phyloP scores from a whole-genome alignment of 2,888 invertebrate species.

The Tuta absoluta region DNA sequence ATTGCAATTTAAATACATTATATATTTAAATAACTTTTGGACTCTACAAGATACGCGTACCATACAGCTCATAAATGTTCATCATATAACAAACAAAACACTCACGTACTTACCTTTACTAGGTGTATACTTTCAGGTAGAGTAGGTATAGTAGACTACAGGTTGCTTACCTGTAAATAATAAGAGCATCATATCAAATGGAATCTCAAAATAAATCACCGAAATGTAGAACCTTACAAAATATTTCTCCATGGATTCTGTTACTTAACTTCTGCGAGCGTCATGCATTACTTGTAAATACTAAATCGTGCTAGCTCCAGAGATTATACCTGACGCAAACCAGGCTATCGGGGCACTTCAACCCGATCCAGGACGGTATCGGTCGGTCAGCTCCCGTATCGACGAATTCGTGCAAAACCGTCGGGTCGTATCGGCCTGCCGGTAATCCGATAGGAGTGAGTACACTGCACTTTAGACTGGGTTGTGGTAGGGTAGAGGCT shows the following conservation, averaged over 20 bases:
- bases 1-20: no score
- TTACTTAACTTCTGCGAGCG: no score
- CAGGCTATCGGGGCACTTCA: slow-evolving; percentile 4
- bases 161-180: not conserved
- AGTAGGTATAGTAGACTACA: no score
- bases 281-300: no score
- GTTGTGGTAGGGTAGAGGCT: no score
- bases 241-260: no score
- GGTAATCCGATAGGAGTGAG: slow-evolving; percentile 73
- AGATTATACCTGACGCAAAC: not conserved
- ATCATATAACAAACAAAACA: no score
- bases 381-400: slow-evolving; percentile 48
- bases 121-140: not conserved
- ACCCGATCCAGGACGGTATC: slow-evolving; percentile 31
- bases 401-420: slow-evolving; percentile 62
- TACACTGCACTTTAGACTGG: slow-evolving; percentile 41
- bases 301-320: not conserved
- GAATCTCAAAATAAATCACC: not conserved
- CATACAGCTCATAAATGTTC: no score
- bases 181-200: not conserved
- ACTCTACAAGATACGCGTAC: no score
- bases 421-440: slow-evolving; percentile 56
- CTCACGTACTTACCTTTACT: not conserved
- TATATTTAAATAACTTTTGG: no score
- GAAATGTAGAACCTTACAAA: no score